Base-by-base conservation (phyloP, 2,888 invertebrate genomes). In the Phyllotreta striolata region DNA sequence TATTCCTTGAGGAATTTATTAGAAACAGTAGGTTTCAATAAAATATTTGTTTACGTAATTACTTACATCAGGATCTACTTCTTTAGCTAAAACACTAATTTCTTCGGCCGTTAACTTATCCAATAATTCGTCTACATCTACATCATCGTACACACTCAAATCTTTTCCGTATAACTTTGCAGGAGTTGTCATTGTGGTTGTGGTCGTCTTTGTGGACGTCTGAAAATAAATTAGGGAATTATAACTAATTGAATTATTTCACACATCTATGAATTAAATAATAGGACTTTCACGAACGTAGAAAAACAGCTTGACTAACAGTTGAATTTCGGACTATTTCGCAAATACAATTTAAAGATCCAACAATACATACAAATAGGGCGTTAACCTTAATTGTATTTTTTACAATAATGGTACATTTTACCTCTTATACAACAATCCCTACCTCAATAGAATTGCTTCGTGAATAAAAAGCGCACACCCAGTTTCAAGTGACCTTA, bases 11-110 rank as follows among this genome's bases (percentile, higher is more conserved):
- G 9, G 39, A 13, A 37, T 55, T 6, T 34, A 8, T 35, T 6
- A 55, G 3, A n/a, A 41, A 43, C 41, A 43, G 43, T 41, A 55
- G 41, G 14, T 24, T 6, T 47, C 47, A 47, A 47, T 47, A 47
- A 47, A 47, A 13, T 10, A 6, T 47, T n/a, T n/a, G n/a, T n/a
- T n/a, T 46, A 47, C 10, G 8, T 47, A 47, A 47, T 14, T 40
- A 37, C 94, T 93, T 85, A 98, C 98, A 87, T 99, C 99, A 71
- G 99, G 99, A 86, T 99, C 99, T 74, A 98, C 97, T 87, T 99
- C 98, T 85, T 96, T 96, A 77, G 98, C 96, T 77, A 99, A 86
- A 83, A 98, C 93, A 78, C 95, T 96, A 73, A 99, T 91, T 85
- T 99, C 98, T 81, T 97, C 98, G 55, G 93, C 90, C 64, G 96